These are phyloP conservation scores for Phyllopteryx taeniolatus DNA, from an alignment of 2,113 vertebrate genomes.

Conservation along the genomic window DNA sequence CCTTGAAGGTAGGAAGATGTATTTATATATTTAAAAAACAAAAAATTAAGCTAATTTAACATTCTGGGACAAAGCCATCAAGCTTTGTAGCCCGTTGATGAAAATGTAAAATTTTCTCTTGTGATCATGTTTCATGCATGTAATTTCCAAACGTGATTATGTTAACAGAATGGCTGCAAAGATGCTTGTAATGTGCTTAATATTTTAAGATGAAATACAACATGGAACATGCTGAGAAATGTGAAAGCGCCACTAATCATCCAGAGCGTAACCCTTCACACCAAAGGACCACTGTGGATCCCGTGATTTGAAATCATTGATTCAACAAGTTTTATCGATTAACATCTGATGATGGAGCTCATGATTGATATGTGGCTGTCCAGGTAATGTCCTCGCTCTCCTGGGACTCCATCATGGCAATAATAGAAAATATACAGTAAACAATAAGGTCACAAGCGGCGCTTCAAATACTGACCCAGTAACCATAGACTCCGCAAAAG, in stretches of 20 bases:
- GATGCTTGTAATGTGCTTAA: slow-evolving; percentile 58
- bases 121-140: slow-evolving; percentile 48
- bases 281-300: slow-evolving; percentile 33
- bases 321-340: slow-evolving; percentile 2
- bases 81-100: slow-evolving; percentile 45
- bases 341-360: no score
- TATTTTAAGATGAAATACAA: slow-evolving; percentile 44
- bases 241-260: not conserved
- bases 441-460: not conserved
- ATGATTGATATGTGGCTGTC: not conserved
- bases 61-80: not conserved
- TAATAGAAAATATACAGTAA: not conserved
- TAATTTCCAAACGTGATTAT: slow-evolving; percentile 62
- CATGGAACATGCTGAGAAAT: slow-evolving; percentile 14
- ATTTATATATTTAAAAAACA: no score
- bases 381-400: not conserved
- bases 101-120: slow-evolving; percentile 49
- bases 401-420: not conserved
- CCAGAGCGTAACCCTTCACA: not conserved
- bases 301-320: slow-evolving; percentile 4
- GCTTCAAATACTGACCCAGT: not conserved
- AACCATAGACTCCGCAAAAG: not conserved
- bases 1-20: no score
- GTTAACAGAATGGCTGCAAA: slow-evolving; percentile 40
- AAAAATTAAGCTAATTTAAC: not conserved